Evolutionary conservation across 2,797 vertebrate genomes (phyloP).

Genomic region (Hemitrygon akajei): DNA sequence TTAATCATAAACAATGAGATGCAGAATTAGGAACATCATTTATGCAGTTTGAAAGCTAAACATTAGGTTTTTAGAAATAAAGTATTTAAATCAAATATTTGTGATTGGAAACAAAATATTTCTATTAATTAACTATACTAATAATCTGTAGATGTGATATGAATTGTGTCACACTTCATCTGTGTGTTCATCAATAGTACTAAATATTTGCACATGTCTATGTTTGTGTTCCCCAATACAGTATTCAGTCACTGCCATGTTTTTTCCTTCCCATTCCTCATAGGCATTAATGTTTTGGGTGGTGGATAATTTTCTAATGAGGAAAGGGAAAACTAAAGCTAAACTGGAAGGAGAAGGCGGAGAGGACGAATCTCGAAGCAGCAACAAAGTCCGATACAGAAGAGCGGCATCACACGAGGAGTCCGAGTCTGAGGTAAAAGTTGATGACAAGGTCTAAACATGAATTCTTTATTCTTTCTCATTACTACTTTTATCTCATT

Average conservation of each 20-base stretch:
- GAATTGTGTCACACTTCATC: background rate
- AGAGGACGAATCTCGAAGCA: slow-evolving; percentile 76
- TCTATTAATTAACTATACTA: background rate
- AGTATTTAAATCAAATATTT: too few species aligned
- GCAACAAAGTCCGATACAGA: slow-evolving; percentile 88
- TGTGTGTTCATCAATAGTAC: background rate
- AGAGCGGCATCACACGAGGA: slow-evolving; percentile 92
- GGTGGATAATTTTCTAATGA: slow-evolving; percentile 98
- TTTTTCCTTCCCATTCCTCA: slow-evolving; percentile 39
- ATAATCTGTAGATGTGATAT: background rate
- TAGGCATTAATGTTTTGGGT: slow-evolving; percentile 99
- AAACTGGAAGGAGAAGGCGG: slow-evolving; percentile 86
- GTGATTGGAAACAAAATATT: background rate
- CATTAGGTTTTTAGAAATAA: background rate
- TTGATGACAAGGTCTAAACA: background rate
- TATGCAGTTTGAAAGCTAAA: background rate
- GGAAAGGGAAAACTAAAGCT: slow-evolving; percentile 95
- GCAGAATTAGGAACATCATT: background rate
- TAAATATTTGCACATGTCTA: background rate
- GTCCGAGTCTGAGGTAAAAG: slow-evolving; percentile 86
- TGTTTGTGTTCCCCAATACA: background rate
- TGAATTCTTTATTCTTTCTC: background rate
- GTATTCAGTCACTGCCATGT: slow-evolving; percentile 27
- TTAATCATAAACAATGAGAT: background rate
- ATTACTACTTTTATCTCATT: background rate